Conservation (phyloP, 2,113 vertebrate species). For the Muscicapa adusta region DNA sequence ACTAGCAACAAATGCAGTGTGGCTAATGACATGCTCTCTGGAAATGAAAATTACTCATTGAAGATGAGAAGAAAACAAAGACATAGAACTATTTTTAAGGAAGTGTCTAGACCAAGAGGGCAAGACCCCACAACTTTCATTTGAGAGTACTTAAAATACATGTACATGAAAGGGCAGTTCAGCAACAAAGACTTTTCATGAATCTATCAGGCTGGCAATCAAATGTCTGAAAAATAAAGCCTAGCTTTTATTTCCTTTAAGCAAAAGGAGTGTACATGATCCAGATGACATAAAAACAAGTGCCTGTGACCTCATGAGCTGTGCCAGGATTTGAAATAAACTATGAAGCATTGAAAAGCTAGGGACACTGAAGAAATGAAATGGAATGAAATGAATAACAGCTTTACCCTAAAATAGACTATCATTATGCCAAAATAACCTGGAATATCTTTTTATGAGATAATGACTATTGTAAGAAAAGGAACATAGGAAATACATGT, state of each 20-base stretch:
- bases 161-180: neutral
- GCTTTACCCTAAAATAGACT: neutral
- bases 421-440: neutral
- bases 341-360: neutral
- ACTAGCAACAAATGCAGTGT: neutral
- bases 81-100: neutral
- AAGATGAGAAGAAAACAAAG: slow-evolving; percentile 27
- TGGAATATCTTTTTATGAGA: neutral
- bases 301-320: neutral
- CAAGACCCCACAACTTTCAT: neutral
- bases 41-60: slow-evolving; percentile 28
- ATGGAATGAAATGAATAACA: neutral
- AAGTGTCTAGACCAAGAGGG: neutral
- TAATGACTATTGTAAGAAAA: neutral
- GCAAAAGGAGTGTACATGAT: neutral
- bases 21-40: neutral
- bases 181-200: neutral
- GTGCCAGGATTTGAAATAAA: neutral
- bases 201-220: neutral
- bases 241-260: neutral
- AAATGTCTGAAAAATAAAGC: neutral
- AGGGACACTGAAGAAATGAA: neutral
- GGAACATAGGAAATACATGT: neutral
- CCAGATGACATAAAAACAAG: neutral
- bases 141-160: neutral